A percentile compares a stretch with the other conserved stretches of the same genome.
These are phyloP conservation scores for Plotosus lineatus DNA, from an alignment of 2,113 vertebrate genomes.

Conservation along the genomic window DNA sequence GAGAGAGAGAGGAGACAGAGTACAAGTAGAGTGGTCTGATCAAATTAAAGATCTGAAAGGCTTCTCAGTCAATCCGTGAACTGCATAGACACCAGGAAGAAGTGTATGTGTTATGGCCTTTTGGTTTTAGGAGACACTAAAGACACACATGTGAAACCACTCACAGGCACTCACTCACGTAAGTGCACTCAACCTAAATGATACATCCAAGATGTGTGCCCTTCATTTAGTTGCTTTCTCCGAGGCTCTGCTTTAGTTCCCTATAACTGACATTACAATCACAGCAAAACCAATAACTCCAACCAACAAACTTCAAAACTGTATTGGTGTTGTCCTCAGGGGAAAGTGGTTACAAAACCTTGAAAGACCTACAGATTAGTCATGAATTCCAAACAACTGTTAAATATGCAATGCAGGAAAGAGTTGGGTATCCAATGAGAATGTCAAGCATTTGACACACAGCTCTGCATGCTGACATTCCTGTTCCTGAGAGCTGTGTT, in stretches of 20 bases:
- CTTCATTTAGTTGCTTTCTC: constrained; percentile 4
- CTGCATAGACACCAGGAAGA: constrained; percentile 42
- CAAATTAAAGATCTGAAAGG: constrained; percentile 45
- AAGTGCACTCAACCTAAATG: constrained; percentile 31
- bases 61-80: constrained; percentile 41
- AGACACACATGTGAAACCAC: constrained; percentile 24
- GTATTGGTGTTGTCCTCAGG: background rate
- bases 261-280: constrained; percentile 25
- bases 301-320: background rate
- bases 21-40: constrained; percentile 28
- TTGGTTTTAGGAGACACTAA: constrained; percentile 39
- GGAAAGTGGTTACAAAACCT: constrained; percentile 7
- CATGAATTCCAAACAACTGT: constrained; percentile 31
- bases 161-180: background rate
- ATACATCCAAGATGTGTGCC: background rate
- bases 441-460: constrained; percentile 39
- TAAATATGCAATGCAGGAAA: constrained; percentile 24
- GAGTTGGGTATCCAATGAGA: constrained; percentile 6
- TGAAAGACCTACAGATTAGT: background rate
- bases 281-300: constrained; percentile 22
- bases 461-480: constrained; percentile 30
- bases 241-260: background rate
- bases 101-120: constrained; percentile 31
- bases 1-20: background rate
- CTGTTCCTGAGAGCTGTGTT: constrained; percentile 31